Conservation (phyloP, 2,113 vertebrate species). For the Cephalopterus ornatus region DNA sequence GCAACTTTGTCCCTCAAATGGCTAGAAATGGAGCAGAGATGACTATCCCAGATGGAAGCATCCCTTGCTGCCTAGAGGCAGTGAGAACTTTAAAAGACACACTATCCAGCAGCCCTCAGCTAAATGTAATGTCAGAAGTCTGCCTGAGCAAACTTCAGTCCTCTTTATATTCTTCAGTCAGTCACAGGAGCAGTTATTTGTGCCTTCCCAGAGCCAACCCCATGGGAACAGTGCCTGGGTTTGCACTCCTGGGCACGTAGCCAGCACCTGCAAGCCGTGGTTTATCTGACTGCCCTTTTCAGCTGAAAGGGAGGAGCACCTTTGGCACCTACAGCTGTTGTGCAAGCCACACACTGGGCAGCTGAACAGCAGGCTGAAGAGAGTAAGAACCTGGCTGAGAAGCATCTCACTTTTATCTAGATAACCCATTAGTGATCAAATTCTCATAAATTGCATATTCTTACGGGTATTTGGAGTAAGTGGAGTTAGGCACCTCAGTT, state of each 20-base stretch:
- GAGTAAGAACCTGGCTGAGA: neutral
- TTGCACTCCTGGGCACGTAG: fast-evolving
- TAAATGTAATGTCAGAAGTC: neutral
- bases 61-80: neutral
- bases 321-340: neutral
- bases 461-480: neutral
- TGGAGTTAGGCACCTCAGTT: neutral
- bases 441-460: neutral
- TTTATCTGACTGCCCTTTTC: neutral
- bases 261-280: neutral
- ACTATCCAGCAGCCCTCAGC: neutral
- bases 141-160: neutral
- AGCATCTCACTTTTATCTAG: neutral
- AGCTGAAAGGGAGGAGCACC: neutral
- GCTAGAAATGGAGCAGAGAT: neutral
- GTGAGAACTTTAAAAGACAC: neutral
- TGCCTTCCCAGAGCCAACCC: neutral
- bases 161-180: neutral
- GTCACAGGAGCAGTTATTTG: neutral
- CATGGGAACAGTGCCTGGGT: neutral
- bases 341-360: neutral
- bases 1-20: neutral
- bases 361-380: neutral
- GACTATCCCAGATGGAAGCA: neutral
- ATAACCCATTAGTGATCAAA: neutral